Evolutionary conservation across 2,797 vertebrate species (phyloP).

Genomic region (Enteromius fasciolatus): DNA sequence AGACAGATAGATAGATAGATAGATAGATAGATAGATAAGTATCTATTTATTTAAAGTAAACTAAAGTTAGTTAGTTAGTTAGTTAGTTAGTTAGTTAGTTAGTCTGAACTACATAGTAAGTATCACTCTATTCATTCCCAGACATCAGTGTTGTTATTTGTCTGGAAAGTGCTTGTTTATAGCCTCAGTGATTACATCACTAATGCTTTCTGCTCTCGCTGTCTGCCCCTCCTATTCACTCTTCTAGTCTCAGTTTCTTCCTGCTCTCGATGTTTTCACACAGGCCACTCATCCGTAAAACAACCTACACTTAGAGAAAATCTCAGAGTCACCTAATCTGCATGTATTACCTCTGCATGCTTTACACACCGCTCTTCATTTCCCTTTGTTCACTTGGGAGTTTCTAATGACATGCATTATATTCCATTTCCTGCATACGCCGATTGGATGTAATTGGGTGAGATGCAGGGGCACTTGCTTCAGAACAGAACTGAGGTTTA

Average conservation of each 20-base stretch:
- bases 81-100: fast-evolving
- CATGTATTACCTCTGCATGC: constrained; percentile 25
- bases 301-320: constrained; percentile 45
- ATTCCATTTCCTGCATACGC: constrained; percentile 19
- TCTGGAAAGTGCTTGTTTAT: constrained; percentile 14
- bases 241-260: constrained; percentile 15
- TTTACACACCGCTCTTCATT: not conserved
- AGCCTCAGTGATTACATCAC: constrained; percentile 18
- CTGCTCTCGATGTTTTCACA: constrained; percentile 16
- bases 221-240: constrained; percentile 6
- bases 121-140: no score
- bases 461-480: not conserved
- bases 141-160: constrained; percentile 34
- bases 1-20: no score
- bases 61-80: no score
- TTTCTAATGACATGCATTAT: constrained; percentile 14
- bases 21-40: no score
- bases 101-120: not conserved
- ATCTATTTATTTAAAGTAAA: not conserved
- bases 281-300: constrained; percentile 39
- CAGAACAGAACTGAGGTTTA: constrained; percentile 4
- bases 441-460: not conserved
- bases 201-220: constrained; percentile 19
- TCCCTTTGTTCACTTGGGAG: constrained; percentile 25
- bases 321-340: constrained; percentile 47